Evolutionary conservation across 1,140 invertebrate genomes (phyloP), one percentile per base, ranked within the genome.

Genomic region (Cotesia glomerata): DNA sequence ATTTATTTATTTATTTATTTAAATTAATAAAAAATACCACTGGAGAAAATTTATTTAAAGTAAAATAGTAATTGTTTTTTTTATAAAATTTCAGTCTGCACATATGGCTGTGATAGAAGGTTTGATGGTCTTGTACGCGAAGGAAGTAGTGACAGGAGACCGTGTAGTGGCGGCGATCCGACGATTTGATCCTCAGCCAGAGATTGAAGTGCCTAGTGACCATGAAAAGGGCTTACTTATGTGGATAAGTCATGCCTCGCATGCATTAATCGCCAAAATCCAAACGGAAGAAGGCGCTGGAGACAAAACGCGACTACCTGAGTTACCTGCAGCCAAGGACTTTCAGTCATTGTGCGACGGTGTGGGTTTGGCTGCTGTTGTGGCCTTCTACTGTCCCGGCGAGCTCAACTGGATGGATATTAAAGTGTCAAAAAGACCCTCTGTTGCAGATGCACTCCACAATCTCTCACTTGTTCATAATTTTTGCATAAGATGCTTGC

Each of bases 71-170:
- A n/a, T 58, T 39, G 45, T 49, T 49, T 9, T 49, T 49, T 86
- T 45, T 81, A 81, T 7, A 45, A 18, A 14, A 14, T 87, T 89
- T 51, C 84, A 99, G 97, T 94, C 91, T 85, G 95, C 96, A 77
- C 98, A 99, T 88, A 93, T 99, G 91, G 92, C 95, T 85, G 94
- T 99, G 86, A 97, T 98, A 88, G 97, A 99, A 89, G 95, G 95
- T 76, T 90, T 99, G 83, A 99, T 99, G 97, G 90, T 92, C 78
- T 90, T 99, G 74, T 98, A 98, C 88, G 93, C 96, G 75, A 94
- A 95, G 81, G 96, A 98, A 88, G 94, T 98, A 71, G 93, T 97
- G 73, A 96, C 95, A 16, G 90, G 93, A 49, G 97, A 98, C 77
- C 90, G 95, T 65, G 93, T 98, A 35, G 89, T 93, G 32, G 92